Evolutionary conservation across 2,797 vertebrate genomes (phyloP).

Genomic region (Eidolon dupreanum): DNA sequence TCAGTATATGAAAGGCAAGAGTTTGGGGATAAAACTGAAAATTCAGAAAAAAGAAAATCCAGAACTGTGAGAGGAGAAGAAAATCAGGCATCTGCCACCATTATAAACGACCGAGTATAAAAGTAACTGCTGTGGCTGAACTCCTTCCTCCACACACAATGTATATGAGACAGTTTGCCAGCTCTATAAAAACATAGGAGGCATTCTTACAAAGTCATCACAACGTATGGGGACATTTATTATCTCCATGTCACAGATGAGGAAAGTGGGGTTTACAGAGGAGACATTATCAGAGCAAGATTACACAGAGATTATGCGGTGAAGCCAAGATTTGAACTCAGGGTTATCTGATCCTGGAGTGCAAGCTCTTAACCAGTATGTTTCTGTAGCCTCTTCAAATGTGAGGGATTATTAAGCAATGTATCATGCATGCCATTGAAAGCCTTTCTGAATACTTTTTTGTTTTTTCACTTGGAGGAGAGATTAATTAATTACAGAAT

Average conservation of each 20-base stretch:
- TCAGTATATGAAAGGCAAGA: neutral
- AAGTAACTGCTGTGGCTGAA: neutral
- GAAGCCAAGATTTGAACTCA: constrained; percentile 3
- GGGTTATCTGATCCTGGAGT: neutral
- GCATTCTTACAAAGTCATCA: neutral
- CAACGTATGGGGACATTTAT: neutral
- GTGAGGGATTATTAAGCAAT: neutral
- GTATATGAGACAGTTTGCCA: neutral
- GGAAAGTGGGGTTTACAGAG: neutral
- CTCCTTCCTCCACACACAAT: neutral
- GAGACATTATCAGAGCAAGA: neutral
- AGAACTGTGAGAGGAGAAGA: neutral
- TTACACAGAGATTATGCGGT: neutral
- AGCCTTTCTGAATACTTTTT: neutral
- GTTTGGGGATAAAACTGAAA: neutral
- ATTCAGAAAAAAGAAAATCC: neutral
- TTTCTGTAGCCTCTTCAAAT: neutral
- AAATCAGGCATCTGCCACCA: neutral
- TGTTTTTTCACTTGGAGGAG: neutral
- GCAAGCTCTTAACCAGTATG: neutral
- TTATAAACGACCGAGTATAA: neutral
- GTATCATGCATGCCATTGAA: neutral
- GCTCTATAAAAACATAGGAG: neutral
- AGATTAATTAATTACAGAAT: neutral
- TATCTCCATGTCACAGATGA: neutral